A percentile compares a stretch with the other conserved stretches of the same genome.
Evolutionary conservation across 2,113 vertebrate species (phyloP).

Genomic region (Campylomormyrus numenius): DNA sequence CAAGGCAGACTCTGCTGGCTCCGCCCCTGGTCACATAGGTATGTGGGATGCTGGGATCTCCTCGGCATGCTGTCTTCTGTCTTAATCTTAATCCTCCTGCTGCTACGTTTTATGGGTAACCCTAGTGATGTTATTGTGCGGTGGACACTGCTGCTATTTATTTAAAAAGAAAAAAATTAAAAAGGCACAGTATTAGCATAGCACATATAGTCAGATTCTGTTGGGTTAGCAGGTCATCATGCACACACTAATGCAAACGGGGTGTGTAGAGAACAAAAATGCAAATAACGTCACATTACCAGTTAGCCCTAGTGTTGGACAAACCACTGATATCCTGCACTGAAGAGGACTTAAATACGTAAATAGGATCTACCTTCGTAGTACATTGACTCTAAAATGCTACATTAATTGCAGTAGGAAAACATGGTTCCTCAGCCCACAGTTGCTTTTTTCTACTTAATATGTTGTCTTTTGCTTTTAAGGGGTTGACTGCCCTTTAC

Average conservation of each 20-base stretch:
- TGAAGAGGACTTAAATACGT: neutral
- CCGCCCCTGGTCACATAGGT: slow-evolving; percentile 26
- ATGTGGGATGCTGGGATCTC: neutral
- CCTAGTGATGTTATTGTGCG: neutral
- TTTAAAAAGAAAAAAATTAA: neutral
- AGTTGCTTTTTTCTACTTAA: neutral
- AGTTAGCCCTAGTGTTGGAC: neutral
- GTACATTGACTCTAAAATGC: neutral
- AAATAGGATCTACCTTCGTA: neutral
- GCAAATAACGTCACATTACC: neutral
- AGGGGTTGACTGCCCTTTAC: neutral
- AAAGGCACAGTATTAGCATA: neutral
- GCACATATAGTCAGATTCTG: neutral
- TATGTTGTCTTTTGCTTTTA: neutral
- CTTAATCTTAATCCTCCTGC: neutral
- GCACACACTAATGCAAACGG: neutral
- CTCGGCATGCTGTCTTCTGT: neutral
- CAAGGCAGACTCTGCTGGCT: slow-evolving; percentile 34
- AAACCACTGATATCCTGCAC: neutral
- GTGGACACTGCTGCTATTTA: neutral
- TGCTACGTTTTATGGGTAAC: neutral
- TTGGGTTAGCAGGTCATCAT: neutral
- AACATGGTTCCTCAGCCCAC: neutral
- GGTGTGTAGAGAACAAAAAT: neutral
- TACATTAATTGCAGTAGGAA: neutral